phyloP scores from a whole-genome alignment of 2,113 vertebrate genomes.

The Chloroceryle aenea region DNA sequence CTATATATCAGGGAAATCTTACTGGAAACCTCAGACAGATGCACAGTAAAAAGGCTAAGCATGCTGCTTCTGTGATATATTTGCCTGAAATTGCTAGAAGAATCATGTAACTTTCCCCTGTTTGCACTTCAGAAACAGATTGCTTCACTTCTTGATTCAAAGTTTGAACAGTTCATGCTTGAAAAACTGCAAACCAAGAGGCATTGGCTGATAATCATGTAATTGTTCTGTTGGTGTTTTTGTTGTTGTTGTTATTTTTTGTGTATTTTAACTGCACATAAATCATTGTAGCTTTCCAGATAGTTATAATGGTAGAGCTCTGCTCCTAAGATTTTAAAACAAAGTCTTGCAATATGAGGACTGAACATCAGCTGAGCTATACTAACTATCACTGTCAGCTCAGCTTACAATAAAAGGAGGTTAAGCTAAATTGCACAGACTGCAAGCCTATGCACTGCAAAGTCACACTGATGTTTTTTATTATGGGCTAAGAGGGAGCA shows the following conservation, averaged over 20 bases:
- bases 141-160: conserved; percentile 52
- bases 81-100: conserved; percentile 75
- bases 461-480: not conserved
- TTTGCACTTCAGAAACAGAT: conserved; percentile 46
- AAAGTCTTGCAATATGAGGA: not conserved
- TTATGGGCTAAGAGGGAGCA: not conserved
- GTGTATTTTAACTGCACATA: conserved; percentile 4
- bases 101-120: conserved; percentile 27
- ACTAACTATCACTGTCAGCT: not conserved
- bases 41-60: conserved; percentile 68
- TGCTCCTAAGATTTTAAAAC: conserved; percentile 7
- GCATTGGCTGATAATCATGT: conserved; percentile 7
- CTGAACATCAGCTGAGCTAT: not conserved
- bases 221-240: not conserved
- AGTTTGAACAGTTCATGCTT: not conserved
- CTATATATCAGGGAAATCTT: conserved; percentile 63
- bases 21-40: conserved; percentile 69
- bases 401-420: not conserved
- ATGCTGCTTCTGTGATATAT: conserved; percentile 71
- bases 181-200: conserved; percentile 49
- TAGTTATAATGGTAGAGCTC: not conserved
- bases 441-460: not conserved
- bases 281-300: conserved; percentile 6
- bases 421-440: not conserved
- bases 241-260: not conserved